Evolutionary conservation across 2,888 invertebrate species (phyloP), one percentile per base, ranked within the genome.

Genomic region (Phrixothrix hirtus): DNA sequence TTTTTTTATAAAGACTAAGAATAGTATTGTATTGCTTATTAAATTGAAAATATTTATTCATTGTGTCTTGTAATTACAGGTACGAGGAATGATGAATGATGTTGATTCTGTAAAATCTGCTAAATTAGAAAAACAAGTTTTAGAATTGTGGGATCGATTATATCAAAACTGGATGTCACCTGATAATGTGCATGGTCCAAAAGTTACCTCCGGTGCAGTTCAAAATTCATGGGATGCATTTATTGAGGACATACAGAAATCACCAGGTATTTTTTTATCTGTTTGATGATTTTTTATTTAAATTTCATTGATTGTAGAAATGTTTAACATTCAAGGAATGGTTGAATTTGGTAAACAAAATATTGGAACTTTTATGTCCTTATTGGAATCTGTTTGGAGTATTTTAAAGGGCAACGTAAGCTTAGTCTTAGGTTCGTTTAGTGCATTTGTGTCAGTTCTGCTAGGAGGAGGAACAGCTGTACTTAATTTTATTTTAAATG

Each of bases 361-460:
- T 75, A 83, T 96, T 42, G 95, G 93, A 38, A 93, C 90, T 0
- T 78, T 96, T 42, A 82, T 90, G 69, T 92, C 94, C 1, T 87
- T 96, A 10, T 79, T 93, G 44, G 92, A 93, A 70, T 94, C 83
- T 0, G 74, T 92, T 27, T 96, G 95, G 95, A 82, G 87, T 14
- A 89, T 96, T 34, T 80, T 95, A n/a, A 92, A 92, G 59, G 92
- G 94, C 64, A 97, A 97, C 76, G 83, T 95, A 65, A 92, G 89
- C 6, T 80, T 97, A 31, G 83, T 93, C 25, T 78, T 95, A 44
- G 88, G 89, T 36, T 86, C 93, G 0, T 78, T 94, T 7, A 92
- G 94, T 1, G 89, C 95, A n/a, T 83, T 92, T 56, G 77, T 95
- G 1, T 95, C 94, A 1, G 78, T 95, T 21, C 77, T 97, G 50